Base-by-base conservation (phyloP, 2,113 vertebrate genomes). In the Tupaia tana region DNA sequence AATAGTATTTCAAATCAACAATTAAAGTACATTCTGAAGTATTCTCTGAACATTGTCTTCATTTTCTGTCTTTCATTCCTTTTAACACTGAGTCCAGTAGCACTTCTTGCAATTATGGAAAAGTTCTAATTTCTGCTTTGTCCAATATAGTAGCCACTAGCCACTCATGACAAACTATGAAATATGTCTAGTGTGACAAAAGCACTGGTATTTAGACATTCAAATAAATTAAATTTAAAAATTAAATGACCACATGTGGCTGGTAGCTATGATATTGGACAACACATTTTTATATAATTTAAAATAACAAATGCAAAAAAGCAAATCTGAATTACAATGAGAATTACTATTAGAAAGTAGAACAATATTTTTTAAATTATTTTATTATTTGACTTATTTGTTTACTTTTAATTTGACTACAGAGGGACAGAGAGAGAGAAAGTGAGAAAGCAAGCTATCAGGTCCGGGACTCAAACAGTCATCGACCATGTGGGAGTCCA, bases 1-100 rank as follows among this genome's bases (percentile, higher is more conserved):
- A 77, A 69, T 24, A 27, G 2, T 79, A 70, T 74, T 81, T 2
- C 61, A 82, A 1, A 19, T 91, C 1, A 84, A 6, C 3, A 71
- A 15, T 7, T 34, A 85, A 82, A 79, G 25, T 9, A 29, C 6
- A 16, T 4, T 27, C 3, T n/a, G 2, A 84, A 2, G 0, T 4
- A 0, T 59, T 84, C 4, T 2, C 52, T 31, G 4, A 19, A 70
- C 2, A 4, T 58, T 54, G 5, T 0, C 3, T 1, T 4, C 3
- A 19, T 52, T 87, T 88, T 90, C 9, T 2, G 58, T n/a, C 19
- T 80, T 85, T 1, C 2, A 56, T 75, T 1, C 14, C 22, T n/a
- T 66, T 20, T 34, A 63, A 18, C 8, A 92, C 64, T 63, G 29
- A 31, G 27, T 3, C 20, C 13, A 67, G 14, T 84, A 78, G 11